Evolutionary conservation across 2,888 invertebrate genomes (phyloP).

Genomic region (Zaprionus lineosus): DNA sequence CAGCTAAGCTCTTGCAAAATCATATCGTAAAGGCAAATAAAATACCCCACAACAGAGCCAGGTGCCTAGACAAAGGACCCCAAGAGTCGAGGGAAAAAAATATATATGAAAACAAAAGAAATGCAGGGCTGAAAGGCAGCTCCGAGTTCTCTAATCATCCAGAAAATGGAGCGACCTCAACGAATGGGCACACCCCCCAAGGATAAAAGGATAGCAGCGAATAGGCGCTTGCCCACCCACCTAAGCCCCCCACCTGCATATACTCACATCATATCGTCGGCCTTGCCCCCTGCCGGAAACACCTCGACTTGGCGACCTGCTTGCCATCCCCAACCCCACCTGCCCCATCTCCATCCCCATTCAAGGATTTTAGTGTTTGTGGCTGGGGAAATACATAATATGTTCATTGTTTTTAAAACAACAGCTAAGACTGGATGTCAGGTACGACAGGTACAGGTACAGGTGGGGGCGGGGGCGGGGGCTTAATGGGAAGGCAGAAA

Average conservation of each 20-base stretch:
- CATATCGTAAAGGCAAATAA: slow-evolving; percentile 28
- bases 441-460: too few relatives aligned
- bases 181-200: slow-evolving; percentile 15
- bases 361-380: slow-evolving; percentile 32
- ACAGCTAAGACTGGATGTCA: slow-evolving; percentile 38
- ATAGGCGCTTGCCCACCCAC: too few relatives aligned
- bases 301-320: slow-evolving; percentile 58
- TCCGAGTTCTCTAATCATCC: slow-evolving; percentile 58
- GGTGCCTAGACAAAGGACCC: slow-evolving; percentile 26
- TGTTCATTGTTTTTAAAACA: slow-evolving; percentile 71
- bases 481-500: too few relatives aligned
- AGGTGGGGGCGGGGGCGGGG: too few relatives aligned
- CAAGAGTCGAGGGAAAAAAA: background rate
- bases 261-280: slow-evolving; percentile 8
- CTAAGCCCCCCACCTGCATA: too few relatives aligned
- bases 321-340: background rate
- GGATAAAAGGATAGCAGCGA: too few relatives aligned
- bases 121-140: slow-evolving; percentile 29
- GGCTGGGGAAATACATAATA: slow-evolving; percentile 54
- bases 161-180: slow-evolving; percentile 38
- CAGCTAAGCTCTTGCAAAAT: slow-evolving; percentile 15
- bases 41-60: slow-evolving; percentile 21
- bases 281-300: slow-evolving; percentile 65
- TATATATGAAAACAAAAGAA: slow-evolving; percentile 55
- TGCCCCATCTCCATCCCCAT: slow-evolving; percentile 5